Base-by-base conservation (phyloP, 23 tunicate species). In the Oikopleura vanhoeffeni region DNA sequence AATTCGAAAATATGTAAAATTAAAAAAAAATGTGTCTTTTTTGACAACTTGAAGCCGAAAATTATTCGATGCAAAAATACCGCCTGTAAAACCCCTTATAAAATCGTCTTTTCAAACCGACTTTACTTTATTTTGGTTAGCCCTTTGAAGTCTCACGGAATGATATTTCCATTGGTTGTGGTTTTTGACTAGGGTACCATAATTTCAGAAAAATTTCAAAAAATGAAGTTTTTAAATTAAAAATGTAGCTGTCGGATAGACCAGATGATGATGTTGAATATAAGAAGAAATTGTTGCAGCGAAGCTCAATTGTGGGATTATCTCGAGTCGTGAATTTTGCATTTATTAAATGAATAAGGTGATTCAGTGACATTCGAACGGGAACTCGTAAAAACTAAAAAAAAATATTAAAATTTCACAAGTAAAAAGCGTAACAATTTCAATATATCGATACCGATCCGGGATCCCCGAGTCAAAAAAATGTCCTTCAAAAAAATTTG, bases 381-480 rank as follows among this genome's bases (percentile, higher is more conserved):
- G 79, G 35, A 71, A 71, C 79, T 3, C 79, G 79, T 32, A 71
- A 38, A 30, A 71, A 71, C 79, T 71, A 71, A 71, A 71, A 38
- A 71, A 18, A 30, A 71, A 13, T 18, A 13, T n/a, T n/a, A n/a
- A n/a, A n/a, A n/a, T n/a, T n/a, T n/a, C n/a, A n/a, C n/a, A n/a
- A n/a, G n/a, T n/a, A n/a, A n/a, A n/a, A n/a, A n/a, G n/a, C n/a
- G n/a, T n/a, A n/a, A n/a, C n/a, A n/a, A n/a, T n/a, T n/a, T n/a
- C n/a, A n/a, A n/a, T n/a, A n/a, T n/a, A n/a, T n/a, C n/a, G n/a
- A n/a, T n/a, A n/a, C n/a, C n/a, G n/a, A n/a, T n/a, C n/a, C n/a
- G n/a, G n/a, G n/a, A n/a, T n/a, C n/a, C n/a, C n/a, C n/a, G n/a
- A n/a, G n/a, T n/a, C n/a, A n/a, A n/a, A n/a, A n/a, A n/a, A n/a